These are phyloP conservation scores for Camptogramma bilineatum DNA, from an alignment of 2,888 invertebrate species.

Conservation along the genomic window DNA sequence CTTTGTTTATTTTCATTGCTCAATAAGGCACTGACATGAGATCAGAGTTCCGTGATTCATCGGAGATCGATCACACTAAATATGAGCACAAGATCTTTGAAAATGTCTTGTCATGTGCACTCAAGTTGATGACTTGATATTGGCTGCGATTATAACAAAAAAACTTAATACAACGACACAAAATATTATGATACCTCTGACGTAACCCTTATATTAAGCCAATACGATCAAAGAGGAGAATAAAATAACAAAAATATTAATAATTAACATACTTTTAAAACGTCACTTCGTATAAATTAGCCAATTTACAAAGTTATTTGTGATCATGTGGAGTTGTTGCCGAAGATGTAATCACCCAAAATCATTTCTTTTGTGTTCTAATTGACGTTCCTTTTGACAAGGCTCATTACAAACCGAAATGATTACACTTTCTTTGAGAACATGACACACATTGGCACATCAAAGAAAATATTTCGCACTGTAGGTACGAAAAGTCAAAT, in stretches of 20 bases:
- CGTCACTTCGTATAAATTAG: neutral
- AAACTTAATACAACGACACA: neutral
- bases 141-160: slow-evolving; percentile 1
- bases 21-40: slow-evolving; percentile 42
- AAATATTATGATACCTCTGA: neutral
- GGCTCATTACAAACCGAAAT: slow-evolving; percentile 25
- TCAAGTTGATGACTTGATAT: slow-evolving; percentile 15
- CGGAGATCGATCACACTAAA: slow-evolving; percentile 38
- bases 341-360: neutral
- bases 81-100: slow-evolving; percentile 32
- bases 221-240: slow-evolving; percentile 5
- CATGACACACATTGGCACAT: slow-evolving; percentile 26
- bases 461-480: slow-evolving; percentile 38
- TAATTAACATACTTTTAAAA: neutral
- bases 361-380: slow-evolving; percentile 15
- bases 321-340: neutral
- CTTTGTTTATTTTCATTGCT: slow-evolving; percentile 43
- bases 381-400: slow-evolving; percentile 23
- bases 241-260: neutral
- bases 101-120: slow-evolving; percentile 18
- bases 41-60: slow-evolving; percentile 43
- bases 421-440: slow-evolving; percentile 10
- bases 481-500: slow-evolving; percentile 23
- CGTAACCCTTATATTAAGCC: neutral
- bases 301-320: neutral